Percentiles rank a stretch among this genome's conserved stretches.
phyloP scores from a whole-genome alignment of 2,797 vertebrate genomes.

The Falco berigora region DNA sequence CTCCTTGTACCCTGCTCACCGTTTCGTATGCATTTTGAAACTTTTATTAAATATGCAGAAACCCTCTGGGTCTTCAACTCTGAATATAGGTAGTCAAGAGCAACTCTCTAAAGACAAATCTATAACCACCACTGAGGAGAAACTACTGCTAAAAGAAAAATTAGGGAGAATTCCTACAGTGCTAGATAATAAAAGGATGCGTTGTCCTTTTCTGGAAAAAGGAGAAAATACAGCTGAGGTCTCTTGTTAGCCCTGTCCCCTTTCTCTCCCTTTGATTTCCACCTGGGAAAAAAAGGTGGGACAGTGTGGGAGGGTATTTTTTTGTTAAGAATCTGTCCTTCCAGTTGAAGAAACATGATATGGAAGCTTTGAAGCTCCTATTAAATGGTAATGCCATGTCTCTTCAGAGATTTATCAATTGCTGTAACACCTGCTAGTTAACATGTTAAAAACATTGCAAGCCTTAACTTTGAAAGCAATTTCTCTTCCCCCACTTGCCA shows the following conservation, averaged over 20 bases:
- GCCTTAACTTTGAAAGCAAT: neutral
- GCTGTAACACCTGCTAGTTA: neutral
- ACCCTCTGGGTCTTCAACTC: neutral
- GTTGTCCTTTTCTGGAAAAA: neutral
- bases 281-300: neutral
- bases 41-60: neutral
- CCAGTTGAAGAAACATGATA: neutral
- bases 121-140: neutral
- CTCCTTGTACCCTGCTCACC: neutral
- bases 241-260: neutral
- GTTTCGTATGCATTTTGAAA: neutral
- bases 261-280: neutral
- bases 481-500: neutral
- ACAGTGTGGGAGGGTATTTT: neutral
- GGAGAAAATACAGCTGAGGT: neutral
- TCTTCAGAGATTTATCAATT: neutral
- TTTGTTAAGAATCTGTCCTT: neutral
- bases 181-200: neutral
- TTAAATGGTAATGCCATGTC: neutral
- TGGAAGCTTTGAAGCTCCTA: neutral
- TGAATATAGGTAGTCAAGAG: neutral
- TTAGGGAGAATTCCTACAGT: neutral
- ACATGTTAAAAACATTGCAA: neutral
- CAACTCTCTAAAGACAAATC: neutral
- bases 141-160: neutral